Evolutionary conservation across 2,113 vertebrate species (phyloP).

Genomic region (Crypturellus undulatus): DNA sequence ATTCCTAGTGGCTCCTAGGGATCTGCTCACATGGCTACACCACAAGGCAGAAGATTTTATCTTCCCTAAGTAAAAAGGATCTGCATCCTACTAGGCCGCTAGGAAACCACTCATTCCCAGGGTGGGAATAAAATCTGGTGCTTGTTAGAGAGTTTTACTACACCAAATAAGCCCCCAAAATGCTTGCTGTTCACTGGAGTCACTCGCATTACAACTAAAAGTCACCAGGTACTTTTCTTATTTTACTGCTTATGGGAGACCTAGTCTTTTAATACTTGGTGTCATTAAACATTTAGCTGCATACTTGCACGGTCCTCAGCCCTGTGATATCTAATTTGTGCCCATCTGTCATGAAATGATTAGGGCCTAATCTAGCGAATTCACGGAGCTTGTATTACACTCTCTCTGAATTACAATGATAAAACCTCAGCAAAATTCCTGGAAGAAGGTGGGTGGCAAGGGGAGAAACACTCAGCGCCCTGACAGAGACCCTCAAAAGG

Average conservation of each 20-base stretch:
- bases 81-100: not conserved
- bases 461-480: not conserved
- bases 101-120: not conserved
- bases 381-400: not conserved
- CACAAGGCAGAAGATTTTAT: not conserved
- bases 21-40: not conserved
- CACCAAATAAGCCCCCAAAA: not conserved
- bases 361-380: not conserved
- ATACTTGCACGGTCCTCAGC: not conserved
- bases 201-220: not conserved
- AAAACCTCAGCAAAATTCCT: not conserved
- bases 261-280: not conserved
- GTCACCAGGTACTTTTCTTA: not conserved
- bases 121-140: not conserved
- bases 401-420: not conserved
- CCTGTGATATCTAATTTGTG: not conserved
- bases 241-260: not conserved
- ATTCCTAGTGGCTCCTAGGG: not conserved
- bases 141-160: not conserved
- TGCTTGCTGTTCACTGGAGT: not conserved
- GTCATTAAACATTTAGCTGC: slow-evolving; percentile 2
- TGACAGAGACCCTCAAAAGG: not conserved
- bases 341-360: slow-evolving; percentile 27
- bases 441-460: not conserved
- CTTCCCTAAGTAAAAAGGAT: not conserved